Percentiles rank a stretch among this genome's conserved stretches.
Conservation (phyloP, 2,113 vertebrate species). For the Microcebus jonahi region DNA sequence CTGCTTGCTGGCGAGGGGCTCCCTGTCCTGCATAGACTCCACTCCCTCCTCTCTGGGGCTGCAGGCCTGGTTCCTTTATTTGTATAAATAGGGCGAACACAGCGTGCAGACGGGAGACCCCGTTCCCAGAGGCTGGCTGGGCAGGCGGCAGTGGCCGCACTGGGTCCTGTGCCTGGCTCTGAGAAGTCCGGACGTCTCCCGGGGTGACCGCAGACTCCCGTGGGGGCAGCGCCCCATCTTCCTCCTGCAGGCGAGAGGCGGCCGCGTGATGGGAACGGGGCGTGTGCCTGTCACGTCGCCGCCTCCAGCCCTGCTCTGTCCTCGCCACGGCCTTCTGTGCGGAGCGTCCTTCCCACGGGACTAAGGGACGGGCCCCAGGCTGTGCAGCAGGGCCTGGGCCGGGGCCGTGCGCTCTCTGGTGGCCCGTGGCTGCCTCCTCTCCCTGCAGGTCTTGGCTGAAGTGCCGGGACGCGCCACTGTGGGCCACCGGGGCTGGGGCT, state of each 20-base stretch:
- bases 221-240: neutral
- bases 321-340: rapidly evolving
- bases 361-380: neutral
- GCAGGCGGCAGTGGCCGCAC: neutral
- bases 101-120: neutral
- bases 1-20: no score
- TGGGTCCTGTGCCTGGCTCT: neutral
- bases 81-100: neutral
- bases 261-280: neutral
- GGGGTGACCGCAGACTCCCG: neutral
- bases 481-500: neutral
- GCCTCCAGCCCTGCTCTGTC: neutral
- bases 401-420: rapidly evolving
- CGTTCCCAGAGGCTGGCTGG: neutral
- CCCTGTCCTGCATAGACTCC: neutral
- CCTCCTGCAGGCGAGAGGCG: rapidly evolving
- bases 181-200: rapidly evolving
- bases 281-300: rapidly evolving
- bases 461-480: rapidly evolving
- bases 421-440: neutral
- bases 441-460: rapidly evolving
- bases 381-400: neutral
- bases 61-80: conserved; percentile 20
- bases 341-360: neutral
- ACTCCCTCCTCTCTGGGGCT: neutral